These are phyloP conservation scores for Hassar affinis DNA, from an alignment of 2,113 vertebrate genomes.

Conservation along the genomic window DNA sequence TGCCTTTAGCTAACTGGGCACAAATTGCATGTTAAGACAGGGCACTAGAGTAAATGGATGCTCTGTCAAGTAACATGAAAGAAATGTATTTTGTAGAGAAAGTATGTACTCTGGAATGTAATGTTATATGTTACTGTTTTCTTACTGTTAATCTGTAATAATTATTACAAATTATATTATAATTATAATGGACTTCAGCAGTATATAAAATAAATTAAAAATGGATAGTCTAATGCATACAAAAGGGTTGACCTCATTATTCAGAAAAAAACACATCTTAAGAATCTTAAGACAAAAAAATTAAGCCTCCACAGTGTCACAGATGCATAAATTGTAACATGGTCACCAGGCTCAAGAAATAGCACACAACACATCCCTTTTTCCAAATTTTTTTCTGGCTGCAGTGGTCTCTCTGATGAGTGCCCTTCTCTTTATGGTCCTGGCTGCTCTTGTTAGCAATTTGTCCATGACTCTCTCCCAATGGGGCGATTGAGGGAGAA, in stretches of 20 bases:
- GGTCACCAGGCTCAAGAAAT: background rate
- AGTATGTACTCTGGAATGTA: background rate
- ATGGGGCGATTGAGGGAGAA: constrained; percentile 47
- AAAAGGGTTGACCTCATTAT: background rate
- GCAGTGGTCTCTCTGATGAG: constrained; percentile 37
- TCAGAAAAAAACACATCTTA: background rate
- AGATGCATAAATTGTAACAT: background rate
- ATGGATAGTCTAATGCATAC: background rate
- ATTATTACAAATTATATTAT: background rate
- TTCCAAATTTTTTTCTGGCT: background rate
- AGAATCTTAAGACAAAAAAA: constrained; percentile 7
- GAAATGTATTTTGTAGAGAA: background rate
- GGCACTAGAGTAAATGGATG: constrained; percentile 25
- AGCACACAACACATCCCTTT: constrained; percentile 18
- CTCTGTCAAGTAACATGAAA: constrained; percentile 18
- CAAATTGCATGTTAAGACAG: constrained; percentile 52
- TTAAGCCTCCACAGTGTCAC: constrained; percentile 3
- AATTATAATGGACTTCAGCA: background rate
- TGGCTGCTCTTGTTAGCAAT: constrained; percentile 45
- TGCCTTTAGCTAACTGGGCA: constrained; percentile 55
- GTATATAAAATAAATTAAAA: background rate
- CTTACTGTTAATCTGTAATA: background rate
- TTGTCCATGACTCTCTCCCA: constrained; percentile 31
- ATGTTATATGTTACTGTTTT: background rate
- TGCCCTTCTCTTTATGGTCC: constrained; percentile 45